Evolutionary conservation across 2,888 invertebrate genomes (phyloP), one percentile per base, ranked within the genome.

Genomic region (Trachelus troglodyta): DNA sequence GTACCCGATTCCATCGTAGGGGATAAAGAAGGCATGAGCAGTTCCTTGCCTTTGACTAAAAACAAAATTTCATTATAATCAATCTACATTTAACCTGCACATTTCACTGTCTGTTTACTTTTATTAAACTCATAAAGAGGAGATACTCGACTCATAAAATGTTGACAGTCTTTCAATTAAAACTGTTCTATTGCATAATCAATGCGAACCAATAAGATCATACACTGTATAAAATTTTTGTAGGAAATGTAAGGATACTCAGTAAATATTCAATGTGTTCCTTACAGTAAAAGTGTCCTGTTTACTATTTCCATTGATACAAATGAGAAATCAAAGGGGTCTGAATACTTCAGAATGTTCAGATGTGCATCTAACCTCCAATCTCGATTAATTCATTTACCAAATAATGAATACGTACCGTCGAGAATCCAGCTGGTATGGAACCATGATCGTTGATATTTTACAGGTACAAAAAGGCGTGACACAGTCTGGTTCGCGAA

Each of bases 1-100:
- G 93, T 94, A 11, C 94, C 94, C 82, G 92, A 93, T 79, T 93
- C 92, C 94, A 94, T 94, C 6, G 94, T 94, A 1, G 94, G 94
- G 1, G 94, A 94, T 40, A 94, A 87, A 0, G 94, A 92, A 23
- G 94, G 94, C 94, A 94, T 93, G 73, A 91, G 88, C 4, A 93
- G 78, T 81, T 91, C 90, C 78, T 90, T 91, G 12, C 92, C 92
- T 80, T 88, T 89, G 9, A 91, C 92, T 92, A 73, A 11, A 83
- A 78, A 33, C 73, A 15, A 75, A 80, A 78, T 76, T 23, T 56
- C 23, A 56, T 56, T 9, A 23, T 2, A 56, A 9, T 9, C 9
- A 23, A 56, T 23, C 23, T 23, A 56, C 2, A 23, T 9, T 56
- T 23, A 56, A 56, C 6, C 9, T 9, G 23, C 23, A 56, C 9